Evolutionary conservation across 2,888 invertebrate genomes (phyloP).

Genomic region (Volucella bombylans): DNA sequence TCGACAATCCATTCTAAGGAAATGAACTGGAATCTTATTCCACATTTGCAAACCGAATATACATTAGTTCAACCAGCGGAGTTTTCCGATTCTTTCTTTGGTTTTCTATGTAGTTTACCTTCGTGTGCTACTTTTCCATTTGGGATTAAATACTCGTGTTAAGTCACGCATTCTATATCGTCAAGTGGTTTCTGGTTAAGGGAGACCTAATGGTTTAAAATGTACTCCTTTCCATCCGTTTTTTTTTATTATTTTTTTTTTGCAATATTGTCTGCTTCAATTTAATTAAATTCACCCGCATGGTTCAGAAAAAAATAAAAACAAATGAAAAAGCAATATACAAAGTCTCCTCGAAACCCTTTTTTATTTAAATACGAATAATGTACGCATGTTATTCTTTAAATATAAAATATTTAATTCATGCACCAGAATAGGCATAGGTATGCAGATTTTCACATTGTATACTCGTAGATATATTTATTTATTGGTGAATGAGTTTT

Average conservation of each 20-base stretch:
- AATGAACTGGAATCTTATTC: constrained; percentile 73
- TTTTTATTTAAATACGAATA: neutral
- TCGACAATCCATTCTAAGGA: constrained; percentile 69
- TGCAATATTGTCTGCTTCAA: constrained; percentile 65
- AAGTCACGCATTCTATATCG: constrained; percentile 68
- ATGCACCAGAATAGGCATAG: neutral
- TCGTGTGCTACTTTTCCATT: constrained; percentile 63
- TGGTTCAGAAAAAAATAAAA: constrained; percentile 27
- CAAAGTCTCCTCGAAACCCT: neutral
- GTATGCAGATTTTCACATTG: too few species aligned
- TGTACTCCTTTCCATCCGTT: constrained; percentile 27
- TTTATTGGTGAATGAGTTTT: too few species aligned
- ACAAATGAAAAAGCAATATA: constrained; percentile 40
- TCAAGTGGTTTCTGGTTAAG: constrained; percentile 68
- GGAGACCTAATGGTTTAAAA: constrained; percentile 64
- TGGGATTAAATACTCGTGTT: constrained; percentile 72
- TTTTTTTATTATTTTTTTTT: constrained; percentile 25
- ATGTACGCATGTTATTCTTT: neutral
- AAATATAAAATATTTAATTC: neutral
- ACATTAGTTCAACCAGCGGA: constrained; percentile 70
- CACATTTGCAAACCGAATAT: constrained; percentile 73
- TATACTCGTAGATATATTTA: too few species aligned
- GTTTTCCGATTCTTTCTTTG: constrained; percentile 63
- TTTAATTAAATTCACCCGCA: constrained; percentile 66
- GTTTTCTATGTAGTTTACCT: constrained; percentile 18